Conservation (phyloP, 2,888 invertebrate species). For the Parthenolecanium corni region DNA sequence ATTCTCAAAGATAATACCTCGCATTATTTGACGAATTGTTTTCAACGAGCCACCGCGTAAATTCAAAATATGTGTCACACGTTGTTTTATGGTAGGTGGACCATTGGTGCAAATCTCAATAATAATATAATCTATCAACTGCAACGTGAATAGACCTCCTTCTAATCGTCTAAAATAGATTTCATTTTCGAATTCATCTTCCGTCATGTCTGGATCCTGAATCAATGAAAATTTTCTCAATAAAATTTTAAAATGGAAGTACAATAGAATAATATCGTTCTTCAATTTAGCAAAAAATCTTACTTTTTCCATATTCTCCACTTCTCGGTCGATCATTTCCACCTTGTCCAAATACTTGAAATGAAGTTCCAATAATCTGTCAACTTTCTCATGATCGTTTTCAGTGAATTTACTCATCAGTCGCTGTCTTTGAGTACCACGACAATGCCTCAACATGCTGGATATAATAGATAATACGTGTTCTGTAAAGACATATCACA, state of each 20-base stretch:
- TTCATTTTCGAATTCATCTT: constrained; percentile 68
- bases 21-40: constrained; percentile 84
- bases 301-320: constrained; percentile 28
- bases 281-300: too few relatives aligned
- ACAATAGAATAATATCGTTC: too few relatives aligned
- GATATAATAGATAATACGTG: constrained; percentile 88
- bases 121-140: constrained; percentile 82
- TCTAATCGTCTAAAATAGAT: constrained; percentile 81
- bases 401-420: constrained; percentile 91
- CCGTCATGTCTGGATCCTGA: constrained; percentile 38
- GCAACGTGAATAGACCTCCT: constrained; percentile 90
- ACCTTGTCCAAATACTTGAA: constrained; percentile 94
- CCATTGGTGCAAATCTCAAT: constrained; percentile 67
- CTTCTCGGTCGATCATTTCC: constrained; percentile 57
- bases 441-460: constrained; percentile 84
- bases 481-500: constrained; percentile 44
- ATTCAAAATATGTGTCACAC: constrained; percentile 78
- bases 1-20: constrained; percentile 48
- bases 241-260: background rate
- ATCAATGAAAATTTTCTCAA: background rate
- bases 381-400: constrained; percentile 96
- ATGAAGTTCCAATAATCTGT: constrained; percentile 87
- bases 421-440: constrained; percentile 78
- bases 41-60: constrained; percentile 82
- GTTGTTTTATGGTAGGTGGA: constrained; percentile 61